Evolutionary conservation across 2,888 invertebrate genomes (phyloP).

Genomic region (Eristalis pertinax): DNA sequence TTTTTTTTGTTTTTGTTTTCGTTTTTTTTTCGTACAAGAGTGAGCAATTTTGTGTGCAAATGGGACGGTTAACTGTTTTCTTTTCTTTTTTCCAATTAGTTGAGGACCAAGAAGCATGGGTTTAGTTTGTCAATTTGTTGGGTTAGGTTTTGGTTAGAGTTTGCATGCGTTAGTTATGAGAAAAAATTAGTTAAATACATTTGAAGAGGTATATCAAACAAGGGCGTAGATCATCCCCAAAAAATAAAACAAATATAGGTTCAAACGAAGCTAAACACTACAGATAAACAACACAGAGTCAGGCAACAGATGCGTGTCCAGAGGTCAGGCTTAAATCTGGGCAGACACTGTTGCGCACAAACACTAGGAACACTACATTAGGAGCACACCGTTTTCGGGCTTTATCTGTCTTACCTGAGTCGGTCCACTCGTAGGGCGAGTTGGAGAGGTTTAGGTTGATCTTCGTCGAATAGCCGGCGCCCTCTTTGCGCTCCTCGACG

Average conservation of each 20-base stretch:
- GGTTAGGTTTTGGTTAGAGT: neutral
- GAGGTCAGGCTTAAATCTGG: neutral
- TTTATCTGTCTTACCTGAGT: constrained; percentile 76
- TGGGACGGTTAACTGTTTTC: neutral
- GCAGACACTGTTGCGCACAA: neutral
- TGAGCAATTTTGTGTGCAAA: constrained; percentile 52
- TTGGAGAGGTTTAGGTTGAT: constrained; percentile 82
- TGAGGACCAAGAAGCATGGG: neutral
- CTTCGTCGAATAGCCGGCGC: constrained; percentile 83
- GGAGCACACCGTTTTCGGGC: constrained; percentile 33
- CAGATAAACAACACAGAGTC: constrained; percentile 27
- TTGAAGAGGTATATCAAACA: constrained; percentile 20
- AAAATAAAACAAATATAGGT: no score
- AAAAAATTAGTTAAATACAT: constrained; percentile 32
- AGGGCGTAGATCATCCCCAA: constrained; percentile 70
- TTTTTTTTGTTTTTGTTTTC: constrained; percentile 22
- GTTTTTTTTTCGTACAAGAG: constrained; percentile 55
- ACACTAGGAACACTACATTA: constrained; percentile 31
- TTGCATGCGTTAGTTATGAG: constrained; percentile 54
- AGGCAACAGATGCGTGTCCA: constrained; percentile 25
- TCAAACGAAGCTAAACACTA: constrained; percentile 40
- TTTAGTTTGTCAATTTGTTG: neutral
- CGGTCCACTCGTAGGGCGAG: constrained; percentile 75
- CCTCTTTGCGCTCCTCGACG: constrained; percentile 80
- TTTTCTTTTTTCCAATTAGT: neutral